A percentile compares a stretch with the other conserved stretches of the same genome.
Evolutionary conservation across 2,797 vertebrate species (phyloP).

Genomic region (Hyperoplus immaculatus): DNA sequence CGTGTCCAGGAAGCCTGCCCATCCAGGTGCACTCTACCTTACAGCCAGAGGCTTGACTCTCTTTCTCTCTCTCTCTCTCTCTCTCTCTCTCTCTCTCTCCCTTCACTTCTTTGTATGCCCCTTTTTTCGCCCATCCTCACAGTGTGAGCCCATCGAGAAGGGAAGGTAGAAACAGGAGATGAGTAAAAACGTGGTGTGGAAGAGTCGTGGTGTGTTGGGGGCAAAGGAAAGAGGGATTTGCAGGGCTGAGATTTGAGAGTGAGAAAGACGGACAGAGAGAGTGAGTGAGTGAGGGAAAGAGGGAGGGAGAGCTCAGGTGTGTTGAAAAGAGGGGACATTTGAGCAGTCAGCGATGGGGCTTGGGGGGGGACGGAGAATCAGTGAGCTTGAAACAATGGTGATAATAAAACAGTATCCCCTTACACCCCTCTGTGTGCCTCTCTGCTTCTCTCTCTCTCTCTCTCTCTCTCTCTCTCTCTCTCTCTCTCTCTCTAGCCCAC

Average conservation of each 20-base stretch:
- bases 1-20: constrained; percentile 84
- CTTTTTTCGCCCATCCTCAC: constrained; percentile 32
- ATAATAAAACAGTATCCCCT: constrained; percentile 81
- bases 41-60: constrained; percentile 75
- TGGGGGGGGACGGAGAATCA: constrained; percentile 36
- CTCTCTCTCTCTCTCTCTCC: constrained; percentile 64
- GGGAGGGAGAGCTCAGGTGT: constrained; percentile 73
- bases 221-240: constrained; percentile 67
- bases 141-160: constrained; percentile 76
- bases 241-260: constrained; percentile 49
- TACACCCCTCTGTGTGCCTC: constrained; percentile 59
- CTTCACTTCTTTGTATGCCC: constrained; percentile 40
- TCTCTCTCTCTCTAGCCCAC: constrained; percentile 41
- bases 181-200: constrained; percentile 70
- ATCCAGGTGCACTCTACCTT: constrained; percentile 84
- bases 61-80: constrained; percentile 62
- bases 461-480: constrained; percentile 39
- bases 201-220: constrained; percentile 51
- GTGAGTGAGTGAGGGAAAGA: constrained; percentile 13
- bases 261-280: constrained; percentile 15
- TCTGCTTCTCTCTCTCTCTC: constrained; percentile 41
- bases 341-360: constrained; percentile 63
- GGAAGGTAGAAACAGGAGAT: constrained; percentile 73
- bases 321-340: constrained; percentile 84
- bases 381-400: constrained; percentile 78